These are phyloP conservation scores for Acanthisitta chloris DNA, from an alignment of 2,113 vertebrate species.

Conservation along the genomic window DNA sequence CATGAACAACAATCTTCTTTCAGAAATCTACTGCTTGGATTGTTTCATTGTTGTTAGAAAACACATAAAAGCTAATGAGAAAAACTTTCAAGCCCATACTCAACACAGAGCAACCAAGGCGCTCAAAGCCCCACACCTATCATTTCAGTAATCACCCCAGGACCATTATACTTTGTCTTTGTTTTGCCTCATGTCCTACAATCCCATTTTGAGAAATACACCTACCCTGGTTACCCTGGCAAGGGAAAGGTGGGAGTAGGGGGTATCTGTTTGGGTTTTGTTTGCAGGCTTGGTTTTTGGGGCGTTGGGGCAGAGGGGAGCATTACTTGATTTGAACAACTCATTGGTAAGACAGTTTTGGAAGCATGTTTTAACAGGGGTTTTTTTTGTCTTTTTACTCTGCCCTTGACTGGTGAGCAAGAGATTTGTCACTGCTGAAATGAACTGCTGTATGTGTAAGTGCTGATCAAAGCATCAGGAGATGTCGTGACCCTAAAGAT, in stretches of 20 bases:
- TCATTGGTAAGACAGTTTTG: neutral
- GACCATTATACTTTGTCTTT: neutral
- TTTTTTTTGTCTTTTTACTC: neutral
- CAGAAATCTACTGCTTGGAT: neutral
- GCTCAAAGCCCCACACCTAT: neutral
- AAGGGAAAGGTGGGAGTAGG: accelerated
- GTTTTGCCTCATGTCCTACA: neutral
- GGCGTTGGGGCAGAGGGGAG: neutral
- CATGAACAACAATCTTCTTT: neutral
- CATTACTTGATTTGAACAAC: neutral
- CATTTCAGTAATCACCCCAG: neutral
- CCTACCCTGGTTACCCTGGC: neutral
- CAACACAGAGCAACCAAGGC: neutral
- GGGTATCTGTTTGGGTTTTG: neutral
- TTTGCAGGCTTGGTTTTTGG: neutral
- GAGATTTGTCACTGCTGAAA: neutral
- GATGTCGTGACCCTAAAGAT: neutral
- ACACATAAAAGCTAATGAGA: neutral
- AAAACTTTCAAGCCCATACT: neutral
- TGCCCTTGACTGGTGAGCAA: neutral
- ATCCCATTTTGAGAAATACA: neutral
- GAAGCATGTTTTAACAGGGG: neutral
- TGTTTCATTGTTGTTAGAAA: neutral
- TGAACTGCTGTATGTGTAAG: neutral
- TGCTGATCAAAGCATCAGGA: neutral